phyloP scores from a whole-genome alignment of 2,797 vertebrate species.

The Spheniscus humboldti region DNA sequence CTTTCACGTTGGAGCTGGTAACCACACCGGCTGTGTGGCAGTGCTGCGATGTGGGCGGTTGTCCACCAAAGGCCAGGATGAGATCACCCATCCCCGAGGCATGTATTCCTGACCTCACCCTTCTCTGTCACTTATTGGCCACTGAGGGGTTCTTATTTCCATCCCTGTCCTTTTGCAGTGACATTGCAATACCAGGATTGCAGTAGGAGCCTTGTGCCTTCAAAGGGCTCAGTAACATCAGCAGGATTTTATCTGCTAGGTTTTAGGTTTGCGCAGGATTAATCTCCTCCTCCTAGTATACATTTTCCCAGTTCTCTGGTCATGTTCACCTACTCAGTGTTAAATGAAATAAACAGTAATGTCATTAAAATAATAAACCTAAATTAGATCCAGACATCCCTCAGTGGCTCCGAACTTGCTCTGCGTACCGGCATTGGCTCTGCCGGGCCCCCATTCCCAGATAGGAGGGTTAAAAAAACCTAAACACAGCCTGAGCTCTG shows the following conservation, averaged over 20 bases:
- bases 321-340: conserved; percentile 19
- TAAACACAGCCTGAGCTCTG: neutral
- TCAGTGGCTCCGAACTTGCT: neutral
- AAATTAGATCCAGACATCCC: conserved; percentile 41
- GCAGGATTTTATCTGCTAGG: conserved; percentile 49
- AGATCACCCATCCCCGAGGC: conserved; percentile 55
- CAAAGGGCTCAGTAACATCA: neutral
- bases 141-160: conserved; percentile 54
- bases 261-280: conserved; percentile 30
- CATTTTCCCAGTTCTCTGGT: neutral
- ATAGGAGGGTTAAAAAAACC: neutral
- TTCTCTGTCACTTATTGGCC: conserved; percentile 46
- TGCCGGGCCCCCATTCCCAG: neutral
- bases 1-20: neutral
- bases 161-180: conserved; percentile 27
- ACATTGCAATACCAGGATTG: conserved; percentile 23
- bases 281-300: neutral
- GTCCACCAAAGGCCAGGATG: conserved; percentile 36
- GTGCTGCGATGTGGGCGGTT: conserved; percentile 29
- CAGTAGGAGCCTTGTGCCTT: conserved; percentile 38
- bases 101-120: conserved; percentile 55
- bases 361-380: conserved; percentile 49
- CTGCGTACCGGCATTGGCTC: neutral
- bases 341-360: conserved; percentile 50
- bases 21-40: neutral